Percentiles rank a stretch among this genome's conserved stretches.
These are phyloP conservation scores for Raja brachyura DNA, from an alignment of 2,113 vertebrate species.

Conservation along the genomic window DNA sequence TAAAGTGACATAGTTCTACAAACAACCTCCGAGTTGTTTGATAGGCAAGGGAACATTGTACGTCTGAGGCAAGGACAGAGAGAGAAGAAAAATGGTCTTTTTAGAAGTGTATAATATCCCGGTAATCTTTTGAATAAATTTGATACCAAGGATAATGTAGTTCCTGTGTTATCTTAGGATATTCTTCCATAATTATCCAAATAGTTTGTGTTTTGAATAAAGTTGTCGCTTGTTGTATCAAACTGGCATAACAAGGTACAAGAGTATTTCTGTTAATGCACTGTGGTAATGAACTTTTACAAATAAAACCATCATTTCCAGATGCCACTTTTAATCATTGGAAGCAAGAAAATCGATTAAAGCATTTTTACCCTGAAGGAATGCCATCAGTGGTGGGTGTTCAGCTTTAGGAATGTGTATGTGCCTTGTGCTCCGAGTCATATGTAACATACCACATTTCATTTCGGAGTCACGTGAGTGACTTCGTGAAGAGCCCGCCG, in stretches of 20 bases:
- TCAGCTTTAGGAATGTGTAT: no score
- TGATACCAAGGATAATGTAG: not conserved
- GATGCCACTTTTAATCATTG: not conserved
- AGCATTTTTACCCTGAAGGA: not conserved
- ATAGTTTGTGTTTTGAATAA: not conserved
- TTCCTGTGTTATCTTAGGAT: no score
- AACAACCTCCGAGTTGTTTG: not conserved
- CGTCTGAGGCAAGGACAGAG: not conserved
- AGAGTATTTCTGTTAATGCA: not conserved
- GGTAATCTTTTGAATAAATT: not conserved
- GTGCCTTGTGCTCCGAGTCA: no score
- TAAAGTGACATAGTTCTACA: not conserved
- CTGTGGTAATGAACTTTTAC: not conserved
- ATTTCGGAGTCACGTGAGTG: no score
- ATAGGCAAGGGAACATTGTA: not conserved
- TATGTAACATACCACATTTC: not conserved
- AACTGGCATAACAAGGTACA: not conserved
- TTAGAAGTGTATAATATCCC: not conserved
- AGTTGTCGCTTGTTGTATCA: not conserved
- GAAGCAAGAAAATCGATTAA: not conserved
- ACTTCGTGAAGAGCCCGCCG: no score
- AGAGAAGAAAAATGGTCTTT: not conserved
- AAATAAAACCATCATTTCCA: not conserved
- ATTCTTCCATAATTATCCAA: no score
- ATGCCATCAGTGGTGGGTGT: not conserved